A percentile compares a stretch with the other conserved stretches of the same genome.
These are phyloP conservation scores for Gonioctena quinquepunctata DNA, from an alignment of 1,140 invertebrate species.

Conservation along the genomic window DNA sequence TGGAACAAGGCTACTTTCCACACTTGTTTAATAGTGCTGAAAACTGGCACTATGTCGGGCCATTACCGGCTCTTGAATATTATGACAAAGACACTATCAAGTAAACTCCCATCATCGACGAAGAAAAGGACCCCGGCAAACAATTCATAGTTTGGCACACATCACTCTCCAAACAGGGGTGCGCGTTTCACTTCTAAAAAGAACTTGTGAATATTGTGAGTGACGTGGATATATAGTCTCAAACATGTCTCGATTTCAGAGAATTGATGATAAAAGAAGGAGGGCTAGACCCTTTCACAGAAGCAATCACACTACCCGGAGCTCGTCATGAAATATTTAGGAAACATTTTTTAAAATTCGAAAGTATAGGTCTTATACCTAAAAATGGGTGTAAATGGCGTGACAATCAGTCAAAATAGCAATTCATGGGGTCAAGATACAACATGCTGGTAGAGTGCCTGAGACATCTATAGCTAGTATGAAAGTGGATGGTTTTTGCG, in stretches of 20 bases:
- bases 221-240: background rate
- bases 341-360: background rate
- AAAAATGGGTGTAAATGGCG: background rate
- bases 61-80: background rate
- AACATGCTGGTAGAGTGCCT: background rate
- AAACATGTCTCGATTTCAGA: background rate
- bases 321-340: background rate
- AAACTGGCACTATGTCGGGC: background rate
- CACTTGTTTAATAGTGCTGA: background rate
- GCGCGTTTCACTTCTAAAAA: background rate
- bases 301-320: background rate
- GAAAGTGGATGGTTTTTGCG: background rate
- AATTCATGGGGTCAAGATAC: background rate
- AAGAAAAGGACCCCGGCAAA: too few species aligned
- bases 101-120: too few species aligned
- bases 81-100: too few species aligned
- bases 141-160: background rate
- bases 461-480: background rate
- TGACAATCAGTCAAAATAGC: background rate
- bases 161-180: background rate
- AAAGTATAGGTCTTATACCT: background rate
- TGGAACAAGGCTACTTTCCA: background rate
- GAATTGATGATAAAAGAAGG: background rate
- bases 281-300: background rate
- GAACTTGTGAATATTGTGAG: background rate